Evolutionary conservation across 2,113 vertebrate genomes (phyloP), one percentile per base, ranked within the genome.

Genomic region (Chaetura pelagica): DNA sequence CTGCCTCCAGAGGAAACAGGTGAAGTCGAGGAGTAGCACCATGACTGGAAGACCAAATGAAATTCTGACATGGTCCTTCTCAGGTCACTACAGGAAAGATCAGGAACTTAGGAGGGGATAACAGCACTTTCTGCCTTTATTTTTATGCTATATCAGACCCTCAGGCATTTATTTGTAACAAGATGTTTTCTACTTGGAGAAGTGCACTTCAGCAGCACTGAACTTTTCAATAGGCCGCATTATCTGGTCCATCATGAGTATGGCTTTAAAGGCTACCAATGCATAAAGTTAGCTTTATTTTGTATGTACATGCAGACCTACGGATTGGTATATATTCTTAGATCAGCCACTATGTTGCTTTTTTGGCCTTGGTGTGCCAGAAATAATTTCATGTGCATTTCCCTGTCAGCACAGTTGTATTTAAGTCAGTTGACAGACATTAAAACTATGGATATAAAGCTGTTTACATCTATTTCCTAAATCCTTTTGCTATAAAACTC

Each of bases 1-100:
- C 90, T 97, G 97, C 89, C 76, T 90, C 35, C 0, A 2, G 23
- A 49, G 58, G 59, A 89, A 94, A 96, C 32, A 73, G 63, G 52
- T 63, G 44, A 27, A 64, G 30, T 30, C 69, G 40, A 61, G 23
- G n/a, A 68, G 30, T 18, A 0, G 2, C 24, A 62, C 21, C 10
- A 2, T 17, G 21, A 29, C 42, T 44, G n/a, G 19, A 76, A 62
- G 51, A 58, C 40, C 5, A 40, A 35, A 59, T 58, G 8, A 23
- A 64, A 5, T 55, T 29, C 10, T 72, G 57, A 4, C 16, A 14
- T 10, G 10, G 26, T 78, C 32, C 40, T 89, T 74, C 54, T 62
- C 64, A 83, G 19, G 62, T 6, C 7, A 12, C 19, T 29, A 34
- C 5, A 38, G 29, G 35, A 64, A 79, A 73, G 23, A 61, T 49